Evolutionary conservation across 2,888 invertebrate species (phyloP).

Genomic region (Cepaea hortensis): DNA sequence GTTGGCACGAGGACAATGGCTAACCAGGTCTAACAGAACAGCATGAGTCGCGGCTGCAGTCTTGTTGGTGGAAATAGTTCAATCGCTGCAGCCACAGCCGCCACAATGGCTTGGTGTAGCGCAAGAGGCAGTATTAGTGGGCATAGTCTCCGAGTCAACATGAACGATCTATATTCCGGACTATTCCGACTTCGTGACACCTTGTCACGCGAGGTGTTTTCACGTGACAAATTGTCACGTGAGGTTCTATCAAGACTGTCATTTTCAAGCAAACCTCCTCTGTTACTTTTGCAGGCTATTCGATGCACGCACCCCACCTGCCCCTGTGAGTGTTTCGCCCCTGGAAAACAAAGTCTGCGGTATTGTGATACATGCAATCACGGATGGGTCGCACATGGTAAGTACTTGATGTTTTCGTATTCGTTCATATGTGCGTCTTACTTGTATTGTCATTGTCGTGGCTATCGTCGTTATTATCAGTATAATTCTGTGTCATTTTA

Average conservation of each 20-base stretch:
- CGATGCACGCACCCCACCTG: constrained; percentile 83
- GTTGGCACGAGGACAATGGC: background rate
- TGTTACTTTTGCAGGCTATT: constrained; percentile 73
- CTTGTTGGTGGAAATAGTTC: background rate
- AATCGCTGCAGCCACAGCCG: constrained; percentile 30
- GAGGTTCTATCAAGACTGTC: constrained; percentile 27
- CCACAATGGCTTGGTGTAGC: constrained; percentile 42
- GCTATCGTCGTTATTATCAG: background rate
- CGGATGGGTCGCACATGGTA: constrained; percentile 86
- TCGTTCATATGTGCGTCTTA: background rate
- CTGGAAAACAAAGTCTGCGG: constrained; percentile 82
- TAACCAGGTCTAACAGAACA: background rate
- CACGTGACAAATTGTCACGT: constrained; percentile 26
- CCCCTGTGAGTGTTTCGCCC: constrained; percentile 84
- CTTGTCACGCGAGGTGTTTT: constrained; percentile 32
- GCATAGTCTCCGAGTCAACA: constrained; percentile 25
- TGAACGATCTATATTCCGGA: constrained; percentile 50
- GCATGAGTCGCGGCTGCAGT: background rate
- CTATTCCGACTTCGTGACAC: constrained; percentile 43
- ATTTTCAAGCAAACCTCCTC: constrained; percentile 49
- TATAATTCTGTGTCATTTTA: background rate
- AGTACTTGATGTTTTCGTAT: constrained; percentile 72
- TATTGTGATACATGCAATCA: constrained; percentile 85
- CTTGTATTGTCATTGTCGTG: background rate
- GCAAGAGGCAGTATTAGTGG: constrained; percentile 23